phyloP scores from a whole-genome alignment of 2,797 vertebrate species.

The Microchirus variegatus region DNA sequence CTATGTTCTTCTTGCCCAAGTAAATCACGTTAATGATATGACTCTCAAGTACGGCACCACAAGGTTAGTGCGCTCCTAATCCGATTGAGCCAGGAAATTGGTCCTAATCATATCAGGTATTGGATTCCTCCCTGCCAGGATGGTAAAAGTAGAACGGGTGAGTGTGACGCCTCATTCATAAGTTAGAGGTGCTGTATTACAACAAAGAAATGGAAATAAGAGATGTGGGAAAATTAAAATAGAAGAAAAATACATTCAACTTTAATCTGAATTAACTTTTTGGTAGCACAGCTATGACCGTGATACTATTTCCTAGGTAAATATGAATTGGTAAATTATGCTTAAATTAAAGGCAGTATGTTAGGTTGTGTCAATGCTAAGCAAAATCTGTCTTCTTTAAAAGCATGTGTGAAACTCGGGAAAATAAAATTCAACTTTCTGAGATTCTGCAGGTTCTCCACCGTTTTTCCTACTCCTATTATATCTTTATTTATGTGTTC shows the following conservation, averaged over 20 bases:
- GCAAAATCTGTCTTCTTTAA: too few relatives aligned
- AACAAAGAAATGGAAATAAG: conserved; percentile 29
- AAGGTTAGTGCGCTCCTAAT: conserved; percentile 66
- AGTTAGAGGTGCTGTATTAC: conserved; percentile 34
- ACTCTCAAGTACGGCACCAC: conserved; percentile 43
- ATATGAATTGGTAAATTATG: too few relatives aligned
- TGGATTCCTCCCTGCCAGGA: conserved; percentile 63
- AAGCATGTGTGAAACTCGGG: too few relatives aligned
- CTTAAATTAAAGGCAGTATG: too few relatives aligned
- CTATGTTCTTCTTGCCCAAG: conserved; percentile 39
- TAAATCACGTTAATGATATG: conserved; percentile 60
- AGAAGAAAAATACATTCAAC: neutral
- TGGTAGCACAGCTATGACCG: neutral
- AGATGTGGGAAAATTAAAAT: neutral
- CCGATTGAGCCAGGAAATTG: conserved; percentile 79
- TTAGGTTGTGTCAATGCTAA: too few relatives aligned
- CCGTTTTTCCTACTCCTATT: too few relatives aligned
- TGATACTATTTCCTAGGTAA: too few relatives aligned
- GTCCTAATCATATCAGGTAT: conserved; percentile 73
- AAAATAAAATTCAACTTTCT: too few relatives aligned
- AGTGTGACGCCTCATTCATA: conserved; percentile 48
- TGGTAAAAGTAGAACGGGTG: conserved; percentile 55
- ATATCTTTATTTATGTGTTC: too few relatives aligned
- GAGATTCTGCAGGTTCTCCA: too few relatives aligned
- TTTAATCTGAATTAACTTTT: conserved; percentile 1